Evolutionary conservation across 1,140 invertebrate genomes (phyloP).

Genomic region (Drosophila mayri): DNA sequence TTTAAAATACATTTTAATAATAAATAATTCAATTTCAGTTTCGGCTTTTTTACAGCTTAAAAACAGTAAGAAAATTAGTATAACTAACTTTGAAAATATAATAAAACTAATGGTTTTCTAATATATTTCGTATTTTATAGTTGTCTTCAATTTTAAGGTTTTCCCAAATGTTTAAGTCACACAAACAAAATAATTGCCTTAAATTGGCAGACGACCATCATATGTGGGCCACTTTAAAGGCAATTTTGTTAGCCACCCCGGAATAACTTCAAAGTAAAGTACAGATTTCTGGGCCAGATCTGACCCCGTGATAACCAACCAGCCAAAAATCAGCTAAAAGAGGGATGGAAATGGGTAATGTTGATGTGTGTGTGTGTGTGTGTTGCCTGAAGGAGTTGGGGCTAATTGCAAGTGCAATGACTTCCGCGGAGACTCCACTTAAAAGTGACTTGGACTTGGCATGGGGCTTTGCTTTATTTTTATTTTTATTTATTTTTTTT

Average conservation of each 20-base stretch:
- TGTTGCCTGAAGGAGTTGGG: background rate
- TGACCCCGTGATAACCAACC: background rate
- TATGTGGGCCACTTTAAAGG: slow-evolving; percentile 21
- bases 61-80: too few relatives aligned
- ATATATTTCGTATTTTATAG: background rate
- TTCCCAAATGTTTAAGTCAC: background rate
- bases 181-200: slow-evolving; percentile 10
- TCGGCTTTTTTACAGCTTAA: too few relatives aligned
- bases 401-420: slow-evolving; percentile 72
- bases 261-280: slow-evolving; percentile 17
- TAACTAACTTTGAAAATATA: too few relatives aligned
- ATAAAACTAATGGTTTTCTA: too few relatives aligned
- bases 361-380: background rate
- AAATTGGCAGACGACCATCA: slow-evolving; percentile 6
- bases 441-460: slow-evolving; percentile 53
- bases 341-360: background rate
- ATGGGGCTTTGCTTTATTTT: background rate
- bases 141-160: background rate
- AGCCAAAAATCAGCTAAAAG: background rate
- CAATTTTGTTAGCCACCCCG: slow-evolving; percentile 12
- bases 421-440: slow-evolving; percentile 60
- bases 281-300: slow-evolving; percentile 10
- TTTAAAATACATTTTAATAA: too few relatives aligned
- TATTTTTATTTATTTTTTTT: slow-evolving; percentile 21
- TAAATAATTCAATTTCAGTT: too few relatives aligned